Evolutionary conservation across 1,140 invertebrate species (phyloP).

Genomic region (Leptestheria dahalacensis): DNA sequence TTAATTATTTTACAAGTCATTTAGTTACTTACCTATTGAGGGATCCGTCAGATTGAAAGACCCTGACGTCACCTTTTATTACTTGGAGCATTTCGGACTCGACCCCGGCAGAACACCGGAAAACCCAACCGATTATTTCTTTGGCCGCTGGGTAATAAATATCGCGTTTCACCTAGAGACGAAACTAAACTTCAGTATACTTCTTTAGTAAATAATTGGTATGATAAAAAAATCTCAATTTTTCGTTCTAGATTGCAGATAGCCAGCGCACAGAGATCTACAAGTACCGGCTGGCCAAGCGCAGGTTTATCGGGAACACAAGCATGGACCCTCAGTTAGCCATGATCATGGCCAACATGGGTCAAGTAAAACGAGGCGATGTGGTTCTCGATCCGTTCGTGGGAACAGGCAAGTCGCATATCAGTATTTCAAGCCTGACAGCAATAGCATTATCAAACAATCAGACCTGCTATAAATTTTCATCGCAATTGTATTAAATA

Average conservation of each 20-base stretch:
- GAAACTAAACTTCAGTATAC: slow-evolving; percentile 1
- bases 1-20: slow-evolving; percentile 37
- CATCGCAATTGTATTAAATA: too few species aligned
- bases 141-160: slow-evolving; percentile 60
- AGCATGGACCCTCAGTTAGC: slow-evolving; percentile 90
- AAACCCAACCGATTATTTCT: slow-evolving; percentile 56
- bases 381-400: slow-evolving; percentile 89
- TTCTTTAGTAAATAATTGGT: slow-evolving; percentile 11
- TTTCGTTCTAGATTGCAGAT: slow-evolving; percentile 47
- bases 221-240: too few species aligned
- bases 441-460: not conserved
- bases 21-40: slow-evolving; percentile 61
- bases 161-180: not conserved
- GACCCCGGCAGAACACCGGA: slow-evolving; percentile 54
- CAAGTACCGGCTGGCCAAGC: slow-evolving; percentile 64
- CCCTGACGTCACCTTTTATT: slow-evolving; percentile 60
- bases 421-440: slow-evolving; percentile 7
- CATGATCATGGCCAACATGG: slow-evolving; percentile 87
- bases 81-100: slow-evolving; percentile 76
- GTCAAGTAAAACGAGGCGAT: slow-evolving; percentile 50
- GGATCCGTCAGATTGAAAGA: slow-evolving; percentile 65
- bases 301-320: slow-evolving; percentile 93
- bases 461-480: too few species aligned
- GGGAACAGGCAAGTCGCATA: slow-evolving; percentile 54
- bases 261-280: slow-evolving; percentile 64